Conservation (phyloP, 2,888 invertebrate species). For the Teleiodes luculella region DNA sequence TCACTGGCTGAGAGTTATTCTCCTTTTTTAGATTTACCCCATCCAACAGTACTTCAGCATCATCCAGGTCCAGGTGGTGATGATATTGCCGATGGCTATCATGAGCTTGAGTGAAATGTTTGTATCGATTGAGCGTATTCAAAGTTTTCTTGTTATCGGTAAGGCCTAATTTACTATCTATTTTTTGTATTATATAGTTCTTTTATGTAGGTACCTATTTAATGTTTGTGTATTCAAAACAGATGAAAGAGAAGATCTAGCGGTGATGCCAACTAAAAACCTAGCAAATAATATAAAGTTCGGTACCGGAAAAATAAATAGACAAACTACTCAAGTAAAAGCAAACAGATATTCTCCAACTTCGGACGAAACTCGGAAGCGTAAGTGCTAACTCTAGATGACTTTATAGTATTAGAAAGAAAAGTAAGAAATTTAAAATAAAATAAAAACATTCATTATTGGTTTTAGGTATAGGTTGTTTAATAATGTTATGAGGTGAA, state of each 20-base stretch:
- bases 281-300: conserved; percentile 37
- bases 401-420: no score
- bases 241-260: conserved; percentile 60
- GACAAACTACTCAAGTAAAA: conserved; percentile 28
- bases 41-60: conserved; percentile 79
- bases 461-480: no score
- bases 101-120: conserved; percentile 77
- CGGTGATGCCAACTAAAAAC: conserved; percentile 28
- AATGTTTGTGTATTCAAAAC: not conserved
- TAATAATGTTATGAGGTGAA: no score
- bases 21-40: conserved; percentile 77
- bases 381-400: no score
- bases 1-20: no score
- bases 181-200: not conserved
- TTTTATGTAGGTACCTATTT: no score
- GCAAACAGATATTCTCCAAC: conserved; percentile 36
- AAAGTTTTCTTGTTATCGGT: conserved; percentile 75
- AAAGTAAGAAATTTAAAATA: no score
- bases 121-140: conserved; percentile 78
- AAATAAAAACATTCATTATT: no score
- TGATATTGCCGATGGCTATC: conserved; percentile 76
- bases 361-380: no score
- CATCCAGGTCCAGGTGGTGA: conserved; percentile 76
- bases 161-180: conserved; percentile 25
- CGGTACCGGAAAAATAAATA: conserved; percentile 28